A percentile compares a stretch with the other conserved stretches of the same genome.
These are phyloP conservation scores for Papilio polyxenes DNA, from an alignment of 1,140 invertebrate species.

Conservation along the genomic window DNA sequence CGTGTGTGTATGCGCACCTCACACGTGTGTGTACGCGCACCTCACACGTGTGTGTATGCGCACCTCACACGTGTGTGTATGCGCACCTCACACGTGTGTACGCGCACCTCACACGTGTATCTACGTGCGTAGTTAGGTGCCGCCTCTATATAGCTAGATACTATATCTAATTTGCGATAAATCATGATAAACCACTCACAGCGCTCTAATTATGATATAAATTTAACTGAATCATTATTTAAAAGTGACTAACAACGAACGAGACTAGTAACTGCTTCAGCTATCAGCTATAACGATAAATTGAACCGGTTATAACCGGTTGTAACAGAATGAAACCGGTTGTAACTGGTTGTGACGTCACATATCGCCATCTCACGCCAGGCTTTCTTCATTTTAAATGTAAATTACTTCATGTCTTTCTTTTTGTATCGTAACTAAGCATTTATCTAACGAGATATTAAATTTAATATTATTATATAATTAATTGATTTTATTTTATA, in stretches of 20 bases:
- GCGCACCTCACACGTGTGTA: neutral
- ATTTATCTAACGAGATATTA: conserved; percentile 24
- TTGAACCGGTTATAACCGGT: neutral
- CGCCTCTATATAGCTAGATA: conserved; percentile 1
- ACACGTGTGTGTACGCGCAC: too few species aligned
- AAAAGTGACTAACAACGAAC: conserved; percentile 12
- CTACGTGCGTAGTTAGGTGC: neutral
- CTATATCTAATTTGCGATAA: conserved; percentile 16
- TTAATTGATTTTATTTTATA: conserved; percentile 17
- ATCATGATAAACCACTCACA: neutral
- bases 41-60: too few species aligned
- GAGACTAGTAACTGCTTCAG: neutral
- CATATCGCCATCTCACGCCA: neutral
- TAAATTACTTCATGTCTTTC: neutral
- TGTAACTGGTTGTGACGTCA: neutral
- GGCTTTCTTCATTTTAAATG: neutral
- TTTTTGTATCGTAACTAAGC: conserved; percentile 16
- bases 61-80: too few species aligned
- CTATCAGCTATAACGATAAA: neutral
- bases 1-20: too few species aligned
- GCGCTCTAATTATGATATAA: neutral
- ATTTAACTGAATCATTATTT: neutral
- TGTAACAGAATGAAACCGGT: neutral
- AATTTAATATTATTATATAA: conserved; percentile 18
- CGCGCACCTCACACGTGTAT: too few species aligned